Conservation (phyloP, 1,140 invertebrate genomes). For the Heliothis virescens region DNA sequence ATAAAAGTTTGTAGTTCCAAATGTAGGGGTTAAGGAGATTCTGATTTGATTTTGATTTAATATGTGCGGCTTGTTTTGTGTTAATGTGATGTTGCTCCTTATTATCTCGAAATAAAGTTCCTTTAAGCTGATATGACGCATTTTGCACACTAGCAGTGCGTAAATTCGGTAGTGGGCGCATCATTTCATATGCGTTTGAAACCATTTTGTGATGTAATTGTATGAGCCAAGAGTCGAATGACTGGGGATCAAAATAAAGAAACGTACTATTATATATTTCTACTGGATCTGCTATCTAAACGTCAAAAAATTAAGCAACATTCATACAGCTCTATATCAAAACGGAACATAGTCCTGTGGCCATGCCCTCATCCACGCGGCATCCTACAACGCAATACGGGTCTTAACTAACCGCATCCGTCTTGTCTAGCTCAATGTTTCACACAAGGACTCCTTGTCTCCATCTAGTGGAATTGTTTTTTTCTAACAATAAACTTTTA, state of each 20-base stretch:
- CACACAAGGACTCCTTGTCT: constrained; percentile 55
- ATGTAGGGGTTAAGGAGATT: background rate
- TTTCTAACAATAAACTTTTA: constrained; percentile 34
- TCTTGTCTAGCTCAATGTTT: constrained; percentile 55
- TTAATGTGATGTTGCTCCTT: background rate
- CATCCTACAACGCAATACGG: constrained; percentile 62
- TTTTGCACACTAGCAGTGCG: too few species aligned
- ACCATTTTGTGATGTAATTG: too few species aligned
- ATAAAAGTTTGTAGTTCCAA: constrained; percentile 14
- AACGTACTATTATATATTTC: too few species aligned
- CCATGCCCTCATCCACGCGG: constrained; percentile 28
- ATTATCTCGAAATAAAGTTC: too few species aligned
- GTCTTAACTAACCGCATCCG: constrained; percentile 74
- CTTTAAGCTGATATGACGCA: too few species aligned
- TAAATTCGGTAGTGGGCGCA: too few species aligned
- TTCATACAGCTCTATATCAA: too few species aligned
- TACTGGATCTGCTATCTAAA: too few species aligned
- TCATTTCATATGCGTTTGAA: too few species aligned
- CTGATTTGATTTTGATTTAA: background rate
- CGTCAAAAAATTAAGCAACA: too few species aligned
- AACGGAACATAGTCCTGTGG: constrained; percentile 12
- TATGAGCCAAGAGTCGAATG: too few species aligned
- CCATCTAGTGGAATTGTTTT: constrained; percentile 43
- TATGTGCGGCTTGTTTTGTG: background rate
- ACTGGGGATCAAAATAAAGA: too few species aligned